A percentile compares a stretch with the other conserved stretches of the same genome.
Conservation (phyloP, 2,113 vertebrate genomes). For the Trematomus loennbergii region DNA sequence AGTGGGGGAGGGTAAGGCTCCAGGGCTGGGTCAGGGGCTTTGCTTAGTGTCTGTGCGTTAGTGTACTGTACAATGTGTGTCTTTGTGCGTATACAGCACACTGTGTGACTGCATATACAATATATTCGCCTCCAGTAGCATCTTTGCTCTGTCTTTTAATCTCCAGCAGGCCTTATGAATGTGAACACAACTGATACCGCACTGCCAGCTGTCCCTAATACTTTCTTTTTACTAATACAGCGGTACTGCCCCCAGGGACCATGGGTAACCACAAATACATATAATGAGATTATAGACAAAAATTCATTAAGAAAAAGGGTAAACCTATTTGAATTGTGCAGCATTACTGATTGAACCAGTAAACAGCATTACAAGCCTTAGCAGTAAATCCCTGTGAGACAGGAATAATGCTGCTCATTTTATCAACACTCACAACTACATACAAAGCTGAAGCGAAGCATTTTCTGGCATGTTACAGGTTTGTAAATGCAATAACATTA, state of each 20-base stretch:
- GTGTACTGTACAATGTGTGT: conserved; percentile 6
- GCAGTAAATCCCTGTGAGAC: conserved; percentile 33
- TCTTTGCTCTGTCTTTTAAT: conserved; percentile 65
- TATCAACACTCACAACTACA: conserved; percentile 5
- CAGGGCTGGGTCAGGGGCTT: conserved; percentile 50
- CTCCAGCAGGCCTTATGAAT: conserved; percentile 70
- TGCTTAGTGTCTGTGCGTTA: conserved; percentile 51
- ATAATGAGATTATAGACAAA: conserved; percentile 74
- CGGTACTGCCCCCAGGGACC: conserved; percentile 41
- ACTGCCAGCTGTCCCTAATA: conserved; percentile 76
- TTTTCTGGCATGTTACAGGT: neutral
- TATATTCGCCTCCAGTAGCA: conserved; percentile 48
- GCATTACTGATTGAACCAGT: conserved; percentile 50
- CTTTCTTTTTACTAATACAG: conserved; percentile 45
- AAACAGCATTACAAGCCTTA: conserved; percentile 45
- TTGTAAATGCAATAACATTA: conserved; percentile 6
- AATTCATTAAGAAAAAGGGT: conserved; percentile 67
- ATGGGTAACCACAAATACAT: conserved; percentile 62
- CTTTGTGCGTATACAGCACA: conserved; percentile 1
- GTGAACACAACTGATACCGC: conserved; percentile 71
- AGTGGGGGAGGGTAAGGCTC: conserved; percentile 49
- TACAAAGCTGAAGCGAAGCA: neutral
- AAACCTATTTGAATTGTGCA: conserved; percentile 50
- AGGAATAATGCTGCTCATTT: conserved; percentile 23
- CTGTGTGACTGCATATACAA: conserved; percentile 34